phyloP scores from a whole-genome alignment of 2,797 vertebrate genomes.

The Diceros bicornis region DNA sequence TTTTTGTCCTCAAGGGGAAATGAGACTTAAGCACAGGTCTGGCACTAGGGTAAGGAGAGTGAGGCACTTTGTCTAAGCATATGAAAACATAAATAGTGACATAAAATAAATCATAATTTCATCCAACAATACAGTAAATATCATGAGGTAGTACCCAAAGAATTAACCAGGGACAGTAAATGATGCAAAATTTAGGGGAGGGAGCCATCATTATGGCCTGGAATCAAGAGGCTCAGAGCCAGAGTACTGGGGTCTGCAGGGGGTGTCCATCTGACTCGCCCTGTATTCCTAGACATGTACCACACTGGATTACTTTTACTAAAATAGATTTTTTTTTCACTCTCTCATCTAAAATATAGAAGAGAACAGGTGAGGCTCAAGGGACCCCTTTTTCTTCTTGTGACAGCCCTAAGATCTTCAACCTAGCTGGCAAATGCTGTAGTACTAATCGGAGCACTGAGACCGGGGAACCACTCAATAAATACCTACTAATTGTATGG shows the following conservation, averaged over 20 bases:
- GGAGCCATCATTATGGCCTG: neutral
- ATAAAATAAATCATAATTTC: constrained; percentile 50
- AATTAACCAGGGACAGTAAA: neutral
- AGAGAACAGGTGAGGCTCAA: neutral
- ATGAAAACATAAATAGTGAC: neutral
- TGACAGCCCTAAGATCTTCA: neutral
- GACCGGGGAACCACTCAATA: neutral
- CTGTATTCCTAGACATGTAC: neutral
- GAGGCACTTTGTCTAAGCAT: neutral
- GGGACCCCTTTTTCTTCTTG: neutral
- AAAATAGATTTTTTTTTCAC: neutral
- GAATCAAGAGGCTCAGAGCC: neutral
- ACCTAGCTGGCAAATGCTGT: neutral
- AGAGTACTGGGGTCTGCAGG: neutral
- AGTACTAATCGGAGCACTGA: neutral
- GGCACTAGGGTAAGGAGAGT: neutral
- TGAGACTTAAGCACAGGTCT: neutral
- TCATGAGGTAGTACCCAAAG: neutral
- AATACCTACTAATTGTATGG: neutral
- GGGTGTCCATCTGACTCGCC: neutral
- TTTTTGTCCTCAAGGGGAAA: neutral
- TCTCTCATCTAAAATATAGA: neutral
- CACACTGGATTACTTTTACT: neutral
- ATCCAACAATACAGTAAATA: neutral
- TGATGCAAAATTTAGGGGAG: neutral